Evolutionary conservation across 1,140 invertebrate genomes (phyloP).

Genomic region (Bilobella aurantiaca): DNA sequence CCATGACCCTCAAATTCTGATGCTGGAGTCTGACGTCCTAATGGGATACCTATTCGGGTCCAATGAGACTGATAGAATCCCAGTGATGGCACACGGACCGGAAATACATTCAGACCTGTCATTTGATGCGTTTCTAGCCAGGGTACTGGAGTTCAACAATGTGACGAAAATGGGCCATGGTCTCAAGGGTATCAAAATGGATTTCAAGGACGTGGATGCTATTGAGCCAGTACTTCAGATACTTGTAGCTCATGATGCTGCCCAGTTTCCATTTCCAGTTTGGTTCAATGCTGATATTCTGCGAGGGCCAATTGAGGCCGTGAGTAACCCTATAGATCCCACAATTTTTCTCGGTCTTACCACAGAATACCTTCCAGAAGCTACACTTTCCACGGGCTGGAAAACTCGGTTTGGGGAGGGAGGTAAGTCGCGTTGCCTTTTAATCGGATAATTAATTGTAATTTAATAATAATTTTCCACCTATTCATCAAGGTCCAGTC

Average conservation of each 20-base stretch:
- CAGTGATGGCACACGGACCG: slow-evolving; percentile 79
- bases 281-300: slow-evolving; percentile 83
- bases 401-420: slow-evolving; percentile 53
- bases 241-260: slow-evolving; percentile 40
- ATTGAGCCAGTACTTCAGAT: slow-evolving; percentile 55
- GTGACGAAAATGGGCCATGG: slow-evolving; percentile 34
- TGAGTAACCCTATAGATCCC: slow-evolving; percentile 52
- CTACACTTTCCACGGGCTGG: slow-evolving; percentile 75
- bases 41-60: slow-evolving; percentile 47
- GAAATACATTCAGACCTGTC: slow-evolving; percentile 58
- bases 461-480: background rate
- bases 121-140: slow-evolving; percentile 58
- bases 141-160: slow-evolving; percentile 42
- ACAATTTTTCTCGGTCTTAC: slow-evolving; percentile 51
- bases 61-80: slow-evolving; percentile 42
- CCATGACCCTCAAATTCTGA: slow-evolving; percentile 49
- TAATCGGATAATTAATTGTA: too few species aligned
- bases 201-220: slow-evolving; percentile 72
- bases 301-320: slow-evolving; percentile 58
- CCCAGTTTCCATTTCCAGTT: slow-evolving; percentile 50
- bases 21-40: slow-evolving; percentile 81
- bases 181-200: slow-evolving; percentile 69
- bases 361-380: slow-evolving; percentile 50
- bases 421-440: background rate
- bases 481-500: background rate